These are phyloP conservation scores for Tetraodon nigroviridis DNA, from an alignment of 2,113 vertebrate genomes.

Conservation along the genomic window DNA sequence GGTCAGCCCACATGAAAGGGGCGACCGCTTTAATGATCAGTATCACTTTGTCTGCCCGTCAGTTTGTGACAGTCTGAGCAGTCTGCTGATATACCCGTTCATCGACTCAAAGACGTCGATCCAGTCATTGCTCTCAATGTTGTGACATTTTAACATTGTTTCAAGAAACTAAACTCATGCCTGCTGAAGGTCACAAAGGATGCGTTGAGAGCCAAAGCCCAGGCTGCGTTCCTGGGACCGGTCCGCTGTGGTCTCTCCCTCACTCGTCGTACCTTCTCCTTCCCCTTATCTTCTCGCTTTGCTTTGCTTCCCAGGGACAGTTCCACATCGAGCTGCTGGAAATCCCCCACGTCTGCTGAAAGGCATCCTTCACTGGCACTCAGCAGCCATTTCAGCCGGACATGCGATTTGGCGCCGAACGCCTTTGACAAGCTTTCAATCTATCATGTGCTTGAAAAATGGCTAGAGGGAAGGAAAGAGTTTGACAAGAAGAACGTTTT, in stretches of 20 bases:
- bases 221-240: conserved; percentile 50
- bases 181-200: conserved; percentile 56
- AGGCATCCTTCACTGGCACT: conserved; percentile 59
- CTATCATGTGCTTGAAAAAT: conserved; percentile 47
- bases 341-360: conserved; percentile 59
- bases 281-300: conserved; percentile 35
- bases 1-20: conserved; percentile 50
- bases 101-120: conserved; percentile 47
- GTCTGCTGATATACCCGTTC: conserved; percentile 48
- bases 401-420: conserved; percentile 47
- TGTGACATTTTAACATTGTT: conserved; percentile 50
- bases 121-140: conserved; percentile 50
- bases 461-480: conserved; percentile 50
- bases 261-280: conserved; percentile 39
- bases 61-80: conserved; percentile 41
- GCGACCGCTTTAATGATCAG: conserved; percentile 24
- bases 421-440: conserved; percentile 55
- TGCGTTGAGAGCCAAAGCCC: conserved; percentile 53
- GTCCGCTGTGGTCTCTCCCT: conserved; percentile 27
- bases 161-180: conserved; percentile 50
- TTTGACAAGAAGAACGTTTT: conserved; percentile 53
- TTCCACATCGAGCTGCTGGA: conserved; percentile 52
- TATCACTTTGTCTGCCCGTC: conserved; percentile 41
- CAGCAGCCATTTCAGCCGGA: conserved; percentile 60
- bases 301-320: conserved; percentile 48